Percentiles rank a stretch among this genome's conserved stretches.
phyloP scores from a whole-genome alignment of 2,888 invertebrate species.

The Lasioglossum villosulum region DNA sequence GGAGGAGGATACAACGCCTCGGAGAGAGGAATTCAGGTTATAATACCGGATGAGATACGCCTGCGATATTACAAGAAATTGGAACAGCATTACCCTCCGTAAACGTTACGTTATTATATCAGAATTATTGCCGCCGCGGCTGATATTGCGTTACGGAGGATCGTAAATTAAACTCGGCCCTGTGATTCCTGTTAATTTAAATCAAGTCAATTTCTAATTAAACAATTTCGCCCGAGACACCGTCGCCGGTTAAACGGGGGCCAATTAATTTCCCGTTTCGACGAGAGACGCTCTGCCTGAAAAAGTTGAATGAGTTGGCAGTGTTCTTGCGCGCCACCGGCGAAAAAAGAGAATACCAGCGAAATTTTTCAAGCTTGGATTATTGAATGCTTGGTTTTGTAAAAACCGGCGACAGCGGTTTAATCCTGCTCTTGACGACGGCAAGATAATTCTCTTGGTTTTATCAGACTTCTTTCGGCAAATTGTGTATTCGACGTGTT shows the following conservation, averaged over 20 bases:
- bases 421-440: background rate
- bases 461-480: background rate
- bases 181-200: slow-evolving; percentile 51
- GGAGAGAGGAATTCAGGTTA: slow-evolving; percentile 52
- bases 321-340: background rate
- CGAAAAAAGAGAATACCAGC: background rate
- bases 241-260: slow-evolving; percentile 16
- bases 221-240: slow-evolving; percentile 44
- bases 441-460: background rate
- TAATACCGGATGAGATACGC: slow-evolving; percentile 58
- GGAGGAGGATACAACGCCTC: slow-evolving; percentile 30
- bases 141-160: slow-evolving; percentile 36
- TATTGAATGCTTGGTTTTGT: slow-evolving; percentile 2
- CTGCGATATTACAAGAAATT: slow-evolving; percentile 62
- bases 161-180: slow-evolving; percentile 48
- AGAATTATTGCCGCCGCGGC: slow-evolving; percentile 49
- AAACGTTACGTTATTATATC: slow-evolving; percentile 59
- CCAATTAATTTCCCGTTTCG: slow-evolving; percentile 51
- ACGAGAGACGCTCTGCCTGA: slow-evolving; percentile 15
- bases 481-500: background rate
- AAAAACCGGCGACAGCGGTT: background rate
- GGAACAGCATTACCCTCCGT: slow-evolving; percentile 57
- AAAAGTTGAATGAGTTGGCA: slow-evolving; percentile 1
- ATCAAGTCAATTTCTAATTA: slow-evolving; percentile 57
- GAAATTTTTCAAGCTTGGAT: background rate